Evolutionary conservation across 1,140 invertebrate species (phyloP), one percentile per base, ranked within the genome.

Genomic region (Drosophila athabasca): DNA sequence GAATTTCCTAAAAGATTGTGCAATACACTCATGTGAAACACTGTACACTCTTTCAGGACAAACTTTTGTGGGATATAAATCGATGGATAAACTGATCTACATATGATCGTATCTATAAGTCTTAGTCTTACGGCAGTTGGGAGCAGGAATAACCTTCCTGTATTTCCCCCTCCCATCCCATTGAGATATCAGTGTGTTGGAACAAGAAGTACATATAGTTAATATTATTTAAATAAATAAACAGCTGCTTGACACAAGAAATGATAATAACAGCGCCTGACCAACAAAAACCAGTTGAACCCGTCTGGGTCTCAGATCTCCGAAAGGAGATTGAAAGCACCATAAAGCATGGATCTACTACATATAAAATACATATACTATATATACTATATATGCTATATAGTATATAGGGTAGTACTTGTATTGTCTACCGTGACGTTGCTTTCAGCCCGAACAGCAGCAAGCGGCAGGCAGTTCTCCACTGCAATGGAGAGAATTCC

Each of bases 271-370:
- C 43, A 48, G 19, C 49, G n/a, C 15, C 62, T 51, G 39, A 65
- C 53, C 52, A 49, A 85, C 87, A 52, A 49, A 85, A 85, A 87
- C 81, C 78, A 71, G 81, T 87, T 58, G 39, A 77, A 87, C 82
- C 76, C 79, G 81, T 87, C 46, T 17, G 24, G 54, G n/a, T 19
- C 29, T 45, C 48, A 61, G 61, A 74, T 64, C 39, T 43, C 43
- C 29, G 44, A 60, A 75, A 75, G 61, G 62, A 64, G 48, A 59
- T 41, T 70, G 49, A 70, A 70, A 77, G 72, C 48, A 55, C 66
- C 11, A 39, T 39, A 39, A 39, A 39, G 35, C 35, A 39, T 39
- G 35, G 35, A 11, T 39, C 9, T 39, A 39, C 35, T 13, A 19
- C 13, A 39, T 11, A 13, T 39, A 39, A 3, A 26, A 39, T 13